Evolutionary conservation across 1,140 invertebrate species (phyloP), one percentile per base, ranked within the genome.

Genomic region (Drosophila paulistorum): DNA sequence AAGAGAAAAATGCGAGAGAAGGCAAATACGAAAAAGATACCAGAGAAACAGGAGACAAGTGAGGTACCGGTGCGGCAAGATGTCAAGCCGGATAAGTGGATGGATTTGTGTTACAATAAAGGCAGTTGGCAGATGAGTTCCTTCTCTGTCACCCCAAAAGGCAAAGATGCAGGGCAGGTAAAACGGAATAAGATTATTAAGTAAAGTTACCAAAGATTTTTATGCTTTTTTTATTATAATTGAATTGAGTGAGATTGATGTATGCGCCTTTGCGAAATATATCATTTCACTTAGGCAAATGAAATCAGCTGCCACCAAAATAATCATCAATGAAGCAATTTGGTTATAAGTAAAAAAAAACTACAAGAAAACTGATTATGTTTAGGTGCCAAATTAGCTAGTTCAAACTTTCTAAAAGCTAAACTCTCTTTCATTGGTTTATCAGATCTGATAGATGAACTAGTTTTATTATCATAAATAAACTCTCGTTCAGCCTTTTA

Each of bases 1-100:
- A 37, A 17, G 62, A 17, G 6, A 13, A 23, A 23, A 45, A n/a
- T 48, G 20, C 13, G 11, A 26, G 35, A 9, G 45, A 17, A 48
- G 45, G 45, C 14, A 10, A 48, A 48, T 30, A 30, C 30, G 30
- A 37, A 37, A 37, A 37, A 37, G 35, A 37, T 5, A 37, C 35
- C 7, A 39, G 37, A 39, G 45, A 45, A 17, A 14, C 42, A 45
- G 42, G 42, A 45, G 55, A 57, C 71, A 71, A 66, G 63, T 74
- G 17, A 48, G 45, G 45, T 2, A 5, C 37, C 11, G 37, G 10
- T 11, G 37, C 37, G 37, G 37, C 45, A 48, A 51, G 45, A 51
- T 51, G 45, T 51, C 45, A 51, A 51, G 45, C 45, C 45, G 35
- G 17, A 41, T 59, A 63, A 75, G 73, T 75, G 72, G 72, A 68